A percentile compares a stretch with the other conserved stretches of the same genome.
Evolutionary conservation across 2,888 invertebrate genomes (phyloP).

Genomic region (Meteorus cinctellus): DNA sequence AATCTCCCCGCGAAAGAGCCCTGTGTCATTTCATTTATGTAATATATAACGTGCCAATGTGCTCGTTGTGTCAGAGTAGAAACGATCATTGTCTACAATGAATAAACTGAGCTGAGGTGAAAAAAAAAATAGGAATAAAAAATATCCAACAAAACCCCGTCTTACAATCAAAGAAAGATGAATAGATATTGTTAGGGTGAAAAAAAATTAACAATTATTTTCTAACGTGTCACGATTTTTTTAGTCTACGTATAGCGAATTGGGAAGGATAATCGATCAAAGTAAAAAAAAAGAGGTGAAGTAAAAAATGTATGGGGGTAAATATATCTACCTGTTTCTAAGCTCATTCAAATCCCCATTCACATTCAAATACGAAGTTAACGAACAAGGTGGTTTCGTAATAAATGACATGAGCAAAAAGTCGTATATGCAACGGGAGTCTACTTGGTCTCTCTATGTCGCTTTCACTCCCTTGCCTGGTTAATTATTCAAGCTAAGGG

Average conservation of each 20-base stretch:
- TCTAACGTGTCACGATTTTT: slow-evolving; percentile 13
- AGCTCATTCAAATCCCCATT: slow-evolving; percentile 58
- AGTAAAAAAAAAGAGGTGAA: slow-evolving; percentile 19
- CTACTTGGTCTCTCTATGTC: slow-evolving; percentile 45
- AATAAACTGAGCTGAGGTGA: not conserved
- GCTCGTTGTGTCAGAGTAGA: not conserved
- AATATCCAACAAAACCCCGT: slow-evolving; percentile 19
- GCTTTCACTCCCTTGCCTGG: slow-evolving; percentile 55
- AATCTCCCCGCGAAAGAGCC: slow-evolving; percentile 23
- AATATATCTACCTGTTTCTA: slow-evolving; percentile 58
- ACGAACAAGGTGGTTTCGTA: slow-evolving; percentile 69
- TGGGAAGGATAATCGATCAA: slow-evolving; percentile 49
- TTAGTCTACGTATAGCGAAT: slow-evolving; percentile 34
- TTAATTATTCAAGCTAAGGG: slow-evolving; percentile 73
- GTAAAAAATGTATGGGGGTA: slow-evolving; percentile 43
- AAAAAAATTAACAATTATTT: slow-evolving; percentile 4
- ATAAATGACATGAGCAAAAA: slow-evolving; percentile 69
- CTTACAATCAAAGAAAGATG: slow-evolving; percentile 33
- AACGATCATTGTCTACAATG: not conserved
- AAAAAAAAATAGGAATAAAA: not conserved
- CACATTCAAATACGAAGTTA: slow-evolving; percentile 68
- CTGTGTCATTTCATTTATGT: slow-evolving; percentile 13
- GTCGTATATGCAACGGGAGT: slow-evolving; percentile 56
- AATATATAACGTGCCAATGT: not conserved
- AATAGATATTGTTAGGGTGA: slow-evolving; percentile 8